Base-by-base conservation (phyloP, 2,797 vertebrate genomes). In the Cyprinella venusta region DNA sequence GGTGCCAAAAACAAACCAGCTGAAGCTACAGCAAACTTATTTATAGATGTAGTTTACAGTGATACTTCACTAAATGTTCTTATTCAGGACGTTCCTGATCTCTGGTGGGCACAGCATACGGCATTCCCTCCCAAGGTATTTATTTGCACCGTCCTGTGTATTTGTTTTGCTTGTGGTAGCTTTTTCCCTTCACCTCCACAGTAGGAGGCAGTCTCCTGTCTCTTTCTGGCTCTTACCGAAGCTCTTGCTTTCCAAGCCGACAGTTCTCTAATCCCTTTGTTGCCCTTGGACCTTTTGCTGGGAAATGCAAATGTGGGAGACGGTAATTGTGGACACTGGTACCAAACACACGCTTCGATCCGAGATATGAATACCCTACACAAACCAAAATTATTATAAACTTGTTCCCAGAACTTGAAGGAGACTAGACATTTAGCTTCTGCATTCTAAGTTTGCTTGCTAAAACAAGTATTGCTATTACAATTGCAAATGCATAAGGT, bases 151-250 rank as follows among this genome's bases (percentile, higher is more conserved):
- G 88, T 91, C 86, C 86, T 87, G 59, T 78, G 76, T 93, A 93
- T 95, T 92, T 95, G 91, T 93, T 94, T 94, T 92, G 83, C 91
- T 92, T 93, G 92, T 89, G 93, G 94, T 86, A 78, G 85, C 69
- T 40, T 87, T 88, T 87, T 88, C 87, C 90, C 83, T 90, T 84
- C 80, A 87, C 88, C 90, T 91, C 88, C 86, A 80, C 87, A 90
- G 86, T 89, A 83, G 92, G 92, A 86, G 89, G 88, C 91, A 91
- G 91, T 92, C 90, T 91, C 90, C 90, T 89, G 91, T 92, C 90
- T 91, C 91, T 87, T 92, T 83, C 90, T 90, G 93, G 92, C 86
- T 91, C 91, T 95, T 94, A 94, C 93, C 93, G 89, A 87, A 90
- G 91, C 89, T 91, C 88, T 56, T 52, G 48, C 61, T 67, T 67